Conservation (phyloP, 2,797 vertebrate genomes). For the Peromyscus melanophrys region DNA sequence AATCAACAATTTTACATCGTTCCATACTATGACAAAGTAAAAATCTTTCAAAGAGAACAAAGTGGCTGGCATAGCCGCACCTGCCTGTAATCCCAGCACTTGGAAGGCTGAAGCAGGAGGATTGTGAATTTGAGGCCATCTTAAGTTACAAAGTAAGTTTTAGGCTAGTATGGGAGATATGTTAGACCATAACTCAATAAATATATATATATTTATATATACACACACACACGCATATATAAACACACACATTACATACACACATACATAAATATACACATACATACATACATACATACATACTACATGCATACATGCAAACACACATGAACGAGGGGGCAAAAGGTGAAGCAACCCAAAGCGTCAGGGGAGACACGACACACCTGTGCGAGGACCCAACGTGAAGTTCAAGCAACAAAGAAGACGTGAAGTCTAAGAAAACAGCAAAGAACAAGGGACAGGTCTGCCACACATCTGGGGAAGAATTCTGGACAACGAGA, state of each 20-base stretch:
- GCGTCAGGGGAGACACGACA: neutral
- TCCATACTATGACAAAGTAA: slow-evolving; percentile 9
- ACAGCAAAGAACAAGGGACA: neutral
- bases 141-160: neutral
- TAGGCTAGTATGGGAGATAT: neutral
- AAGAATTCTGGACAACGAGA: neutral
- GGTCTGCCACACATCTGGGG: neutral
- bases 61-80: neutral
- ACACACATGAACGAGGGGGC: neutral
- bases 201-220: no score
- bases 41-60: slow-evolving; percentile 49
- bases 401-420: neutral
- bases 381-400: neutral
- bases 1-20: neutral
- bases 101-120: neutral
- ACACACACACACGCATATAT: neutral
- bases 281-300: no score
- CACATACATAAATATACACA: no score
- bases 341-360: neutral
- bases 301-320: neutral
- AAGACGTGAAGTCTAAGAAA: neutral
- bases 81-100: neutral
- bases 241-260: neutral
- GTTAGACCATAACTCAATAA: neutral
- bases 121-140: neutral